Conservation (phyloP, 2,888 invertebrate genomes). For the Trichogramma dendrolimi region DNA sequence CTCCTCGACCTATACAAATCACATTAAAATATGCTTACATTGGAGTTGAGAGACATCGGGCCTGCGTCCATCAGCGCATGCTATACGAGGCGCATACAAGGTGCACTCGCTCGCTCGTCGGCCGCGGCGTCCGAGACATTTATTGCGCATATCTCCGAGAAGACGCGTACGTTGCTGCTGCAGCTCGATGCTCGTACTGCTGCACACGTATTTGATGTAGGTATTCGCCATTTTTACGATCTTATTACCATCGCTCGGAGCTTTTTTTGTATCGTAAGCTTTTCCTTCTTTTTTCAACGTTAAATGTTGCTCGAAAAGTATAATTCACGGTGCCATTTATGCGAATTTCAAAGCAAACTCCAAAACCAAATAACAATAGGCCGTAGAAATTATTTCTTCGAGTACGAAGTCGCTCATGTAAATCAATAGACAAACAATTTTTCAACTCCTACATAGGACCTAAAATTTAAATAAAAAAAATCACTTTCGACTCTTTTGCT, state of each 20-base stretch:
- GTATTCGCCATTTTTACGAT: slow-evolving; percentile 22
- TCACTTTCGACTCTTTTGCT: too few species aligned
- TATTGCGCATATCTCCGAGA: slow-evolving; percentile 5
- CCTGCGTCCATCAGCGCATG: too few species aligned
- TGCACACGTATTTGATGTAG: neutral
- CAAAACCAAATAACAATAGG: too few species aligned
- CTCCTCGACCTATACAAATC: slow-evolving; percentile 33
- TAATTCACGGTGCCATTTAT: too few species aligned
- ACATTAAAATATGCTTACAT: slow-evolving; percentile 35
- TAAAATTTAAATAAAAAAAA: too few species aligned
- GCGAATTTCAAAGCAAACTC: too few species aligned
- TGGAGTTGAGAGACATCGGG: slow-evolving; percentile 22
- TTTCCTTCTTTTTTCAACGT: neutral
- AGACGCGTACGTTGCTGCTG: slow-evolving; percentile 18
- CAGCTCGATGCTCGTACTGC: slow-evolving; percentile 2
- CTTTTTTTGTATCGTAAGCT: neutral
- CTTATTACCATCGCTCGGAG: slow-evolving; percentile 16
- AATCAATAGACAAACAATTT: too few species aligned
- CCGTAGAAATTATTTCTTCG: too few species aligned
- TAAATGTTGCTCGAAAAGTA: neutral
- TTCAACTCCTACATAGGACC: too few species aligned
- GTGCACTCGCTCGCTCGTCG: slow-evolving; percentile 11
- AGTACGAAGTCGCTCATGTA: too few species aligned
- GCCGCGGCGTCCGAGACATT: slow-evolving; percentile 12
- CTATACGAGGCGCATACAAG: neutral